Evolutionary conservation across 2,797 vertebrate species (phyloP).

Genomic region (Aldrovandia affinis): DNA sequence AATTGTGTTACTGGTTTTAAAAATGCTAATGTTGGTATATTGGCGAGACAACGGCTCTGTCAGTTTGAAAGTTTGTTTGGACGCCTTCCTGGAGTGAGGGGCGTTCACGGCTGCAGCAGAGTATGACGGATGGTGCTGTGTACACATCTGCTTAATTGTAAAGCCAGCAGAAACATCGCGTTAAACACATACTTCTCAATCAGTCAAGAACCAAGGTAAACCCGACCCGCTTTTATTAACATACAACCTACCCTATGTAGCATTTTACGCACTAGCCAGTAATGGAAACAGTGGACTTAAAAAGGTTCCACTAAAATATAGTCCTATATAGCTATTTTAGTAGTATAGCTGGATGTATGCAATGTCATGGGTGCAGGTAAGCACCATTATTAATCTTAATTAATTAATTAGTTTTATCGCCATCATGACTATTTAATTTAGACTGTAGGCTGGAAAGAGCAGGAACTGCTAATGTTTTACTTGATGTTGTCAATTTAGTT

Average conservation of each 20-base stretch:
- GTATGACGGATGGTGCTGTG: neutral
- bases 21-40: no score
- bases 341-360: no score
- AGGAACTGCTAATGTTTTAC: no score
- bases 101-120: neutral
- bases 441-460: no score
- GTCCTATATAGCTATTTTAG: neutral
- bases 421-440: neutral
- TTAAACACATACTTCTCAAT: neutral
- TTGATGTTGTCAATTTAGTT: no score
- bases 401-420: neutral
- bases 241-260: neutral
- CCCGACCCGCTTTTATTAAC: neutral
- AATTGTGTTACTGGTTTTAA: no score
- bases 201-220: neutral
- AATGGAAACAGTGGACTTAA: neutral
- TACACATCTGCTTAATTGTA: neutral
- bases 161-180: neutral
- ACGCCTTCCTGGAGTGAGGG: neutral
- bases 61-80: neutral
- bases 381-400: neutral
- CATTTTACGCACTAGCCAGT: neutral
- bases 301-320: neutral
- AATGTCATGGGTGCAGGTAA: neutral
- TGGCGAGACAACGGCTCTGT: no score